A percentile compares a stretch with the other conserved stretches of the same genome.
Evolutionary conservation across 2,888 invertebrate species (phyloP).

Genomic region (Eurytoma adleriae): DNA sequence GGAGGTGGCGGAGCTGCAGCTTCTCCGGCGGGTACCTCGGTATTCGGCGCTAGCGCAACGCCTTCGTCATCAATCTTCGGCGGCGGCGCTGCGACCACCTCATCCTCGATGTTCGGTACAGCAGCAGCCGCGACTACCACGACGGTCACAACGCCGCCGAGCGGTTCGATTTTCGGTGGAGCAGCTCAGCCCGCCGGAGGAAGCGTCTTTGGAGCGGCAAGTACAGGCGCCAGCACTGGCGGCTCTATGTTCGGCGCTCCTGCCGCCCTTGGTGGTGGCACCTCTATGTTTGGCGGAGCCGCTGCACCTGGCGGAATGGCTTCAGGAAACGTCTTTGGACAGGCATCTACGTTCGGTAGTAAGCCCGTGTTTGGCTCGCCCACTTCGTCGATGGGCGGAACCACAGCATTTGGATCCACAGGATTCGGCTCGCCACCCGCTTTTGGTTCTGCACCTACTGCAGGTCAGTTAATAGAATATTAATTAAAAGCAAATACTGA

Average conservation of each 20-base stretch:
- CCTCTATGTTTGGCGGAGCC: conserved; percentile 58
- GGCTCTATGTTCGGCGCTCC: conserved; percentile 55
- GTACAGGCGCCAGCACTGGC: conserved; percentile 5
- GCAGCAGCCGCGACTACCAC: conserved; percentile 22
- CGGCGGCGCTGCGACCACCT: conserved; percentile 21
- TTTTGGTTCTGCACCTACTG: conserved; percentile 63
- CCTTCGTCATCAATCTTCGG: conserved; percentile 44
- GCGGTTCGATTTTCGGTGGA: conserved; percentile 53
- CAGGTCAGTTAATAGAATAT: conserved; percentile 59
- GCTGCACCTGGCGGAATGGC: conserved; percentile 49
- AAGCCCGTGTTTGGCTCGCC: conserved; percentile 69
- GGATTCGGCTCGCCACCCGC: conserved; percentile 64
- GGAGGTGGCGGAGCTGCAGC: conserved; percentile 55
- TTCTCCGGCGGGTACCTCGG: conserved; percentile 11
- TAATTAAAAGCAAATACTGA: not conserved
- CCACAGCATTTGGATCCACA: conserved; percentile 63
- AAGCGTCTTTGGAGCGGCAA: conserved; percentile 35
- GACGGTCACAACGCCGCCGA: not conserved
- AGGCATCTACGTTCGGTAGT: conserved; percentile 66
- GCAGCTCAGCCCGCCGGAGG: conserved; percentile 44
- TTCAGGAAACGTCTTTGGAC: conserved; percentile 65
- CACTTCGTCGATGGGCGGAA: conserved; percentile 21
- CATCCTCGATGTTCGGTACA: conserved; percentile 42
- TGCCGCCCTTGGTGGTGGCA: conserved; percentile 3
- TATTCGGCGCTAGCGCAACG: conserved; percentile 41